These are phyloP conservation scores for Drosophila mimica DNA, from an alignment of 2,888 invertebrate genomes.

Conservation along the genomic window DNA sequence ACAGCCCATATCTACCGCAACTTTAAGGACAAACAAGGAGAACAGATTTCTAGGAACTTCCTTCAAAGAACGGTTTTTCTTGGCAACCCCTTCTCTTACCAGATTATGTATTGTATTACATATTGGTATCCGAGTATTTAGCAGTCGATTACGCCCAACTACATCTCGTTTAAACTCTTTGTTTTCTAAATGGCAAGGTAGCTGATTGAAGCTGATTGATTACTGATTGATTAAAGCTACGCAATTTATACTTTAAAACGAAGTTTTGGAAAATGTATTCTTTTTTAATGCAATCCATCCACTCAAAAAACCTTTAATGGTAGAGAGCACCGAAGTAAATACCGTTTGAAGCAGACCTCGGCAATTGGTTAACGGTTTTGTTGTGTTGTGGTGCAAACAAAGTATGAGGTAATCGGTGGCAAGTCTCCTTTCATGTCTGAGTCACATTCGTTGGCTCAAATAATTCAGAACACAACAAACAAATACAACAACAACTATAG, in stretches of 20 bases:
- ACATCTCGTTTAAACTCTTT: too few species aligned
- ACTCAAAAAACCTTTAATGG: background rate
- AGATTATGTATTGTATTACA: too few species aligned
- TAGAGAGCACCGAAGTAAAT: too few species aligned
- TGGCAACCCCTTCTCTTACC: too few species aligned
- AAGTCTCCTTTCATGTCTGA: conserved; percentile 32
- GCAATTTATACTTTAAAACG: background rate
- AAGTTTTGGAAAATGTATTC: background rate
- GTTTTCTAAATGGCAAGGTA: background rate
- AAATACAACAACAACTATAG: background rate
- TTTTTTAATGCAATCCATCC: background rate
- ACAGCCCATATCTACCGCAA: too few species aligned
- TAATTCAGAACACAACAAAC: conserved; percentile 1
- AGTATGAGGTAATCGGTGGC: conserved; percentile 7
- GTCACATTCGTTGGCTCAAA: conserved; percentile 20
- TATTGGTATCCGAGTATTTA: too few species aligned
- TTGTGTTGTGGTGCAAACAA: background rate
- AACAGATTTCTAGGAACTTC: too few species aligned
- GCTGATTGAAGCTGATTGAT: background rate
- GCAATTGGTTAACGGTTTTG: background rate
- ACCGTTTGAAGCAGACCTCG: background rate
- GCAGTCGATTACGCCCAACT: too few species aligned
- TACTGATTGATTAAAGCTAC: background rate
- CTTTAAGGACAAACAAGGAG: too few species aligned
- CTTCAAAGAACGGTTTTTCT: too few species aligned